These are phyloP conservation scores for Gambelia wislizenii DNA, from an alignment of 2,797 vertebrate genomes.

Conservation along the genomic window DNA sequence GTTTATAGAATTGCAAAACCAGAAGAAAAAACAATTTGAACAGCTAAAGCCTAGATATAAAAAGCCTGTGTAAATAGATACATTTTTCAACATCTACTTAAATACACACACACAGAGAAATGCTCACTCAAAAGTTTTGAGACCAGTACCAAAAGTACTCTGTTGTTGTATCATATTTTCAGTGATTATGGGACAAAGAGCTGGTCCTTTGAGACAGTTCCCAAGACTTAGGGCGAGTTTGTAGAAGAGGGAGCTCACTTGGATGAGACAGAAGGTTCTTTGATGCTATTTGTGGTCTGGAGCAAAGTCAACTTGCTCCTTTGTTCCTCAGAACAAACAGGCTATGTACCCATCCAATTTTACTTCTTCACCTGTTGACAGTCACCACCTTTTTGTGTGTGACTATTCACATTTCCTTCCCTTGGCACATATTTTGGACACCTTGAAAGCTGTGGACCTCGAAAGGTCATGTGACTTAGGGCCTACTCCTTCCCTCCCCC, in stretches of 20 bases:
- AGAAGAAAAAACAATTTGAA: background rate
- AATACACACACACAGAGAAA: too few relatives aligned
- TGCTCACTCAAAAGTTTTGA: background rate
- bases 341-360: background rate
- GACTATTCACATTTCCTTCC: background rate
- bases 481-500: background rate
- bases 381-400: background rate
- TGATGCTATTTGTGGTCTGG: too few relatives aligned
- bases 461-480: background rate
- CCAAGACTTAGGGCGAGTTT: too few relatives aligned
- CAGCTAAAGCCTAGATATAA: background rate
- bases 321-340: background rate
- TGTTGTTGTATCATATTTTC: too few relatives aligned
- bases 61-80: background rate
- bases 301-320: background rate
- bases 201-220: background rate
- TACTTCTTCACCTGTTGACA: background rate
- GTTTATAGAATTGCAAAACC: background rate
- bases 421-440: background rate
- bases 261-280: background rate
- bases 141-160: background rate
- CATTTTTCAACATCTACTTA: too few relatives aligned
- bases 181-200: too few relatives aligned
- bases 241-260: background rate
- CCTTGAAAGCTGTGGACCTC: background rate